phyloP scores from a whole-genome alignment of 2,113 vertebrate genomes.

The Oncorhynchus kisutch region DNA sequence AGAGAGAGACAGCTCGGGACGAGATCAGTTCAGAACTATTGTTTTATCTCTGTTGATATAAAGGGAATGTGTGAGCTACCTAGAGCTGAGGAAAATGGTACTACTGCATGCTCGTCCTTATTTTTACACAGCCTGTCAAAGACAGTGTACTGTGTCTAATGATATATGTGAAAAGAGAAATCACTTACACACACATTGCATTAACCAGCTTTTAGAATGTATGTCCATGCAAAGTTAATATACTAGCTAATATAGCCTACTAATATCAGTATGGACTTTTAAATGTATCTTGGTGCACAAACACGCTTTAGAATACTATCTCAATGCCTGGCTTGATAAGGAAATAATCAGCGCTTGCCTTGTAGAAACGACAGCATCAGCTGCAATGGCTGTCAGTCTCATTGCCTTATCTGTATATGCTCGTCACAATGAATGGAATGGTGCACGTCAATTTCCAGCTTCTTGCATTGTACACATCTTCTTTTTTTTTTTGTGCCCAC shows the following conservation, averaged over 20 bases:
- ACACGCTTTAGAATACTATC: conserved; percentile 42
- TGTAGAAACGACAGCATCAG: conserved; percentile 28
- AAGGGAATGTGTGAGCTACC: background rate
- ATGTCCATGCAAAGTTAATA: conserved; percentile 53
- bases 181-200: conserved; percentile 28
- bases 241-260: conserved; percentile 23
- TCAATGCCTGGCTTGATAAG: conserved; percentile 38
- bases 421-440: background rate
- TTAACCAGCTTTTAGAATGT: conserved; percentile 38
- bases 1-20: background rate
- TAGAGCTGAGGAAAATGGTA: background rate
- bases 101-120: conserved; percentile 46
- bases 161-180: conserved; percentile 26
- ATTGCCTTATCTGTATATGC: conserved; percentile 19
- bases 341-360: conserved; percentile 39
- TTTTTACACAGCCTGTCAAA: conserved; percentile 6
- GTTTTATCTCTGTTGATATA: conserved; percentile 15
- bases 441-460: background rate
- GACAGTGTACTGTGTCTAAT: conserved; percentile 30
- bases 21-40: background rate
- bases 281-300: conserved; percentile 46
- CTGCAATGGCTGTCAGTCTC: conserved; percentile 27
- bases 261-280: background rate
- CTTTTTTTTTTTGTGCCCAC: background rate
- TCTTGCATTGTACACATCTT: background rate